A percentile compares a stretch with the other conserved stretches of the same genome.
These are phyloP conservation scores for Craterocephalus amniculus DNA, from an alignment of 2,797 vertebrate species.

Conservation along the genomic window DNA sequence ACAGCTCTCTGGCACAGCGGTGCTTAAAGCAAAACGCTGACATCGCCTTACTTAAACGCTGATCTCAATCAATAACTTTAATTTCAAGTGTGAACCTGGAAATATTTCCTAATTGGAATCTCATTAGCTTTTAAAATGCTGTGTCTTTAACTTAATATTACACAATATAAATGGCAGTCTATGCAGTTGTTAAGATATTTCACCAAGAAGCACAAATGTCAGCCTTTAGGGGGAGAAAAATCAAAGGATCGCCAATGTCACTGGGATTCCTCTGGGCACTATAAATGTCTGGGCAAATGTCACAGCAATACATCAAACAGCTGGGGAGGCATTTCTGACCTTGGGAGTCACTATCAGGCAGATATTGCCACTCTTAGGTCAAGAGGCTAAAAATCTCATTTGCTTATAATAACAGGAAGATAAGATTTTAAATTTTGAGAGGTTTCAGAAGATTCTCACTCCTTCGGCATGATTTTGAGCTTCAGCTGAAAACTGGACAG, in stretches of 20 bases:
- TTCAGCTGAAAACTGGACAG: background rate
- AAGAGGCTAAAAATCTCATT: background rate
- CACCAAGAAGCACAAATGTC: slow-evolving; percentile 14
- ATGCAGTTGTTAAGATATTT: background rate
- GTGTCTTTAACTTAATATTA: background rate
- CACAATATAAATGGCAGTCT: background rate
- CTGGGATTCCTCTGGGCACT: background rate
- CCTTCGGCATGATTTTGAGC: background rate
- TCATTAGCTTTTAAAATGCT: background rate
- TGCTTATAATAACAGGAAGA: background rate
- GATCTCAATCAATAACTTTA: background rate
- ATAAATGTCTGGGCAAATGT: slow-evolving; percentile 8
- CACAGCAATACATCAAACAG: slow-evolving; percentile 2
- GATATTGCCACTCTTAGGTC: background rate
- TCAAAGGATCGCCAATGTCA: background rate
- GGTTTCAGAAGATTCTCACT: background rate
- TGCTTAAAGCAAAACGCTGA: background rate
- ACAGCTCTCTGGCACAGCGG: background rate
- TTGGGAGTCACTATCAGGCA: background rate
- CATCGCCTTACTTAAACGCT: background rate
- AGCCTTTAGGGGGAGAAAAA: background rate
- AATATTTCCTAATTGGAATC: slow-evolving; percentile 1
- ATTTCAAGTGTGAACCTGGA: background rate
- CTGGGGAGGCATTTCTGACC: background rate
- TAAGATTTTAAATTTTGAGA: background rate